Evolutionary conservation across 2,888 invertebrate genomes (phyloP), one percentile per base, ranked within the genome.

Genomic region (Hylaea fasciaria): DNA sequence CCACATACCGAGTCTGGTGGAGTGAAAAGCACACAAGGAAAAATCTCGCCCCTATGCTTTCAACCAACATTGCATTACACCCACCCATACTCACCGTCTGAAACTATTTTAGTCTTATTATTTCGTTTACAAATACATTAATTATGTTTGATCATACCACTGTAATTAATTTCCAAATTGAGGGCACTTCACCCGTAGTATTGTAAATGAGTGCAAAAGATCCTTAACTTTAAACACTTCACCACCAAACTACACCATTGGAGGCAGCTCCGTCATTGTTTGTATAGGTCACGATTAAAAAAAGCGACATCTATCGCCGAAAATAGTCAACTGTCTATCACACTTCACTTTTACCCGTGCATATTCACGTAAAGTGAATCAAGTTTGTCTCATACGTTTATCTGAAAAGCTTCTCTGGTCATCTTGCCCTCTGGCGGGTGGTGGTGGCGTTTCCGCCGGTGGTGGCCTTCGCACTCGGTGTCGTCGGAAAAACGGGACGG

Each of bases 401-500:
- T 96, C 89, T 96, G 96, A 89, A 96, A 96, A 71, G 96, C 94
- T 87, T 95, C 95, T 64, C 95, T 89, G 66, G 94, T 87, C 65
- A 94, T 85, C 81, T 94, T 94, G 70, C 81, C 88, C 76, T 93
- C 94, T 49, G 70, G 69, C 10, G 62, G 65, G 65, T 71, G 77
- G 61, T 89, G 84, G 48, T 84, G 83, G 52, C 94, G 81, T 77
- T 90, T 90, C 70, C 91, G 80, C 3, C 92, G 81, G 68, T 83
- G 87, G 76, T 88, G 93, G 0, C 81, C 89, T 81, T 94, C 94
- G 87, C 93, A 93, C 78, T 94, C 94, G 56, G 94, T 94, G 83
- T 94, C 94, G 93, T 97, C 97, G 74, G 97, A 96, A 94, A 97
- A 97, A 69, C 97, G 95, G 79, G 96, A 95, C 79, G 97, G 97